phyloP scores from a whole-genome alignment of 1,140 invertebrate species.

The Caenorhabditis remanei region DNA sequence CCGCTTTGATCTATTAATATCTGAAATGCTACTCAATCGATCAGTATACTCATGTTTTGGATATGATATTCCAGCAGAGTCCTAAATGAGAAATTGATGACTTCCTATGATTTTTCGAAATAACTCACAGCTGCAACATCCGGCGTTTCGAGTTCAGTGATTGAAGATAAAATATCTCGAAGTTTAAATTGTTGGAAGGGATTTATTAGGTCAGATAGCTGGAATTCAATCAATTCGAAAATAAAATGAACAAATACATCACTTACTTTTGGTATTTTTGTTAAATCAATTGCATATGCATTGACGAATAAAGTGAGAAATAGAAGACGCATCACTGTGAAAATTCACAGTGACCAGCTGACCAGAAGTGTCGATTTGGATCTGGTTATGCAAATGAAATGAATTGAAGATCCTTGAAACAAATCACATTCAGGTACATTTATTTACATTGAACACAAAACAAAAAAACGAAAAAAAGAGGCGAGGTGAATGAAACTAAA shows the following conservation, averaged over 20 bases:
- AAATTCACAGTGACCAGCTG: too few relatives aligned
- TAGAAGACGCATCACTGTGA: neutral
- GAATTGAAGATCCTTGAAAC: neutral
- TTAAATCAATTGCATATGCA: neutral
- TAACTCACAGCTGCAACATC: slow-evolving; percentile 8
- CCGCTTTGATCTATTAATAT: slow-evolving; percentile 22
- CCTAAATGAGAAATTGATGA: neutral
- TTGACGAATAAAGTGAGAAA: neutral
- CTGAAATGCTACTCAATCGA: slow-evolving; percentile 36
- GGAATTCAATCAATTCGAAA: neutral
- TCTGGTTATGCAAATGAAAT: slow-evolving; percentile 2
- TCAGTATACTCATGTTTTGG: slow-evolving; percentile 28
- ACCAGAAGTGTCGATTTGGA: too few relatives aligned
- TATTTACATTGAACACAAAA: neutral
- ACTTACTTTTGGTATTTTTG: slow-evolving; percentile 24
- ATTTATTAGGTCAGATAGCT: slow-evolving; percentile 19
- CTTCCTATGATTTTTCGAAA: neutral
- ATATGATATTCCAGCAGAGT: slow-evolving; percentile 9
- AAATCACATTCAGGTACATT: neutral
- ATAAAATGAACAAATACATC: neutral
- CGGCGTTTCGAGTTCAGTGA: slow-evolving; percentile 16
- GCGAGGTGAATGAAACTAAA: slow-evolving; percentile 18
- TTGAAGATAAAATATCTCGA: slow-evolving; percentile 3
- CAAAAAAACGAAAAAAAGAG: neutral
- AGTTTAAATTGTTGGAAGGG: slow-evolving; percentile 37